Evolutionary conservation across 2,888 invertebrate genomes (phyloP).

Genomic region (Noctua janthe): DNA sequence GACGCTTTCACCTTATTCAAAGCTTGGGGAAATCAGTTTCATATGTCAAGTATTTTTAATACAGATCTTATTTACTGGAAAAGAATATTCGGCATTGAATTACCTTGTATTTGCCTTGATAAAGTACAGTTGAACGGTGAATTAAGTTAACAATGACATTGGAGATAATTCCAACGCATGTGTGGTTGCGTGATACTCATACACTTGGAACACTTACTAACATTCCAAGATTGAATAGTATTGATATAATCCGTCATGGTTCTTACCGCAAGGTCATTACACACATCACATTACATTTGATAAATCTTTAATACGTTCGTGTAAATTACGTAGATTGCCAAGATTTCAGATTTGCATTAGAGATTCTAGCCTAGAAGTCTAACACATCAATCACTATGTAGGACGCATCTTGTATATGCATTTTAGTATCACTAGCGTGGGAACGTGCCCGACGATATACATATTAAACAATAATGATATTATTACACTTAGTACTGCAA

Average conservation of each 20-base stretch:
- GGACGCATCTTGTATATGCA: conserved; percentile 23
- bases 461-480: conserved; percentile 27
- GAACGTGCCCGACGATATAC: conserved; percentile 35
- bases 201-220: conserved; percentile 48
- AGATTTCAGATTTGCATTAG: conserved; percentile 56
- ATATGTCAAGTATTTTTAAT: conserved; percentile 28
- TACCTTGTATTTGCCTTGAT: conserved; percentile 57
- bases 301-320: conserved; percentile 56
- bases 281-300: conserved; percentile 65
- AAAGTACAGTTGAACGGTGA: conserved; percentile 59
- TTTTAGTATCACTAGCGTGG: conserved; percentile 47
- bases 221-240: conserved; percentile 62
- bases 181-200: conserved; percentile 62
- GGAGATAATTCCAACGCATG: conserved; percentile 61
- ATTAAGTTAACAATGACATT: conserved; percentile 74
- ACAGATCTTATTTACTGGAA: conserved; percentile 11
- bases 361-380: conserved; percentile 40
- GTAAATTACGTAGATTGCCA: conserved; percentile 59
- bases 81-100: conserved; percentile 37
- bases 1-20: conserved; percentile 12
- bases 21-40: conserved; percentile 42
- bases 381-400: conserved; percentile 53
- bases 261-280: conserved; percentile 74
- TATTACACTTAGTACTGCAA: conserved; percentile 13
- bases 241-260: conserved; percentile 77